phyloP scores from a whole-genome alignment of 1,140 invertebrate species.

The Halesus radiatus region DNA sequence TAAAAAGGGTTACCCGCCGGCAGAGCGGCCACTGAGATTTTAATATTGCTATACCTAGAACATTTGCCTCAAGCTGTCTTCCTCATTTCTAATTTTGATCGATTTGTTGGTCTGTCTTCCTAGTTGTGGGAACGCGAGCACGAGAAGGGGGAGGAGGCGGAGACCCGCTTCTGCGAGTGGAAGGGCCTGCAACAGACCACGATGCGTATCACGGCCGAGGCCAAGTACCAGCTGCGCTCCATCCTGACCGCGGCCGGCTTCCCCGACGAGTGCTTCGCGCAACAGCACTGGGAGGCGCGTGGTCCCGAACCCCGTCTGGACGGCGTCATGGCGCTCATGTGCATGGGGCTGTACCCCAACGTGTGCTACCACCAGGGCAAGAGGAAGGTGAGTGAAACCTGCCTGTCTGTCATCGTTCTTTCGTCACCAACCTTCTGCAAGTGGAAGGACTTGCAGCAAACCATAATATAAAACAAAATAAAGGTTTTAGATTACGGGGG shows the following conservation, averaged over 20 bases:
- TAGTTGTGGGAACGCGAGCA: constrained; percentile 86
- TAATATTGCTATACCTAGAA: too few species aligned
- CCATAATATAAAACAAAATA: too few species aligned
- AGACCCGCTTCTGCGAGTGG: constrained; percentile 89
- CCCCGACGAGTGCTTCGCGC: constrained; percentile 86
- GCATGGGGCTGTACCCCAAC: constrained; percentile 95
- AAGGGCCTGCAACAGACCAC: constrained; percentile 92
- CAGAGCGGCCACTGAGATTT: too few species aligned
- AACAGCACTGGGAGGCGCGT: constrained; percentile 81
- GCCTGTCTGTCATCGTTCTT: too few species aligned
- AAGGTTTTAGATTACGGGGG: too few species aligned
- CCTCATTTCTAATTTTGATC: too few species aligned
- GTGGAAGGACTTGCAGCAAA: too few species aligned
- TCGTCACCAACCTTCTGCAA: too few species aligned
- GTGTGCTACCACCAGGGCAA: constrained; percentile 97
- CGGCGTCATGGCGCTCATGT: constrained; percentile 86
- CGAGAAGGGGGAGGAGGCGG: constrained; percentile 82
- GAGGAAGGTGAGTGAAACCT: constrained; percentile 76
- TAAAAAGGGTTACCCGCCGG: too few species aligned
- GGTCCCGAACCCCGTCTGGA: constrained; percentile 87
- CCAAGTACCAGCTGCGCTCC: constrained; percentile 90
- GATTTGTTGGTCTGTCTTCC: too few species aligned
- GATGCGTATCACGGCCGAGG: constrained; percentile 90
- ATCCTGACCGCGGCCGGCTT: constrained; percentile 88
- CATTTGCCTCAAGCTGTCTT: too few species aligned